Percentiles rank a stretch among this genome's conserved stretches.
phyloP scores from a whole-genome alignment of 1,140 invertebrate species.

The Trichonephila clavipes region DNA sequence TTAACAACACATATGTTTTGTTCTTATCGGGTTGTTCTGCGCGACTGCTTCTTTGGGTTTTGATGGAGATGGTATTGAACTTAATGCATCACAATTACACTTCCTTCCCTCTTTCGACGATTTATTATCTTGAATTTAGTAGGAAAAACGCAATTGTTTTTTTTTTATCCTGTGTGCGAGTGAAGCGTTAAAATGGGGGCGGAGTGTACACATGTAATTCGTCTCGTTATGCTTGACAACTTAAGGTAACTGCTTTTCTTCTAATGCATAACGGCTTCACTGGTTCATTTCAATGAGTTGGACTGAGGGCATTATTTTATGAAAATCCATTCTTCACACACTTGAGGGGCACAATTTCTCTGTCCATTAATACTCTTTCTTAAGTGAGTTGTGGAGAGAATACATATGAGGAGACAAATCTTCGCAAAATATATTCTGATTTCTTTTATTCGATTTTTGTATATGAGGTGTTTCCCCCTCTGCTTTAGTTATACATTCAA shows the following conservation, averaged over 20 bases:
- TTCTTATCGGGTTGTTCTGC: background rate
- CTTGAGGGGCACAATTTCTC: background rate
- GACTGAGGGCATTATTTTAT: background rate
- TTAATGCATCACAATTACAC: background rate
- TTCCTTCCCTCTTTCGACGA: background rate
- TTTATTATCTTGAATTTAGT: background rate
- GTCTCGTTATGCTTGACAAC: conserved; percentile 3
- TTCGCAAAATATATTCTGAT: background rate
- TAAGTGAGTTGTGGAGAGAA: background rate
- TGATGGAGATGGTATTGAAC: background rate
- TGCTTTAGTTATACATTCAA: background rate
- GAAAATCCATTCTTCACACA: background rate
- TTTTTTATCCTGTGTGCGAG: background rate
- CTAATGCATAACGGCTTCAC: background rate
- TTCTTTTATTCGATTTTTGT: no score
- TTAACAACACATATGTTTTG: background rate
- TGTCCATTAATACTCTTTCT: background rate
- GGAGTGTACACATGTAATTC: conserved; percentile 29
- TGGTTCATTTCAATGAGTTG: background rate
- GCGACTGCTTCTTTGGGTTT: background rate
- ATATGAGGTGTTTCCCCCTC: background rate
- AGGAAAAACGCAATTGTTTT: conserved; percentile 5
- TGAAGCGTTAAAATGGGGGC: conserved; percentile 30
- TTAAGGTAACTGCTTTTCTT: conserved; percentile 15
- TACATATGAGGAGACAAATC: background rate